phyloP scores from a whole-genome alignment of 53 echinoderm and acorn worm genomes.

The Pentamera pediparva region DNA sequence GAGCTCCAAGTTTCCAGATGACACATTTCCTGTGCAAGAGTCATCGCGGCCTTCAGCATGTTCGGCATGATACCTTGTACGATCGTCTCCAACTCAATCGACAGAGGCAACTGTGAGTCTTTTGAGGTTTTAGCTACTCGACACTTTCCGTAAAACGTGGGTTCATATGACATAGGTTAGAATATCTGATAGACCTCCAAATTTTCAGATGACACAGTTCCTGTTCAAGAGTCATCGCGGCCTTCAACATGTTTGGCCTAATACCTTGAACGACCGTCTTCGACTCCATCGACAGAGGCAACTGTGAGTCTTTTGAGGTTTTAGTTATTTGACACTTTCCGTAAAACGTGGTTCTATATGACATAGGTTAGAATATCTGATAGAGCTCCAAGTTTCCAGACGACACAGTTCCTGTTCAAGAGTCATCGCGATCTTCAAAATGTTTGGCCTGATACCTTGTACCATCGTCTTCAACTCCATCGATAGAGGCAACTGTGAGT shows the following conservation, averaged over 20 bases:
- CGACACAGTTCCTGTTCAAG: too few relatives aligned
- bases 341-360: neutral
- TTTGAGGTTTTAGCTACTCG: neutral
- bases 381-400: neutral
- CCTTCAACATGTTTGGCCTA: constrained; percentile 32
- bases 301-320: constrained; percentile 51
- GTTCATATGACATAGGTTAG: neutral
- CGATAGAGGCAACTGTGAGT: constrained; percentile 75
- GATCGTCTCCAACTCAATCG: constrained; percentile 40
- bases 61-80: constrained; percentile 55
- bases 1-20: neutral
- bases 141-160: neutral
- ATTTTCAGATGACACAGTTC: too few relatives aligned
- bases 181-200: too few relatives aligned
- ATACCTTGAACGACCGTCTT: constrained; percentile 63
- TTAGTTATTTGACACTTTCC: neutral
- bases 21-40: too few relatives aligned
- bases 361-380: too few relatives aligned
- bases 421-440: constrained; percentile 47
- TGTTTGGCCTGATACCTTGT: constrained; percentile 52
- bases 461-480: constrained; percentile 46
- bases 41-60: constrained; percentile 44
- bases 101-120: constrained; percentile 75
- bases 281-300: constrained; percentile 52
- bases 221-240: too few relatives aligned